Evolutionary conservation across 2,888 invertebrate species (phyloP), one percentile per base, ranked within the genome.

Genomic region (Coelinius sp.): DNA sequence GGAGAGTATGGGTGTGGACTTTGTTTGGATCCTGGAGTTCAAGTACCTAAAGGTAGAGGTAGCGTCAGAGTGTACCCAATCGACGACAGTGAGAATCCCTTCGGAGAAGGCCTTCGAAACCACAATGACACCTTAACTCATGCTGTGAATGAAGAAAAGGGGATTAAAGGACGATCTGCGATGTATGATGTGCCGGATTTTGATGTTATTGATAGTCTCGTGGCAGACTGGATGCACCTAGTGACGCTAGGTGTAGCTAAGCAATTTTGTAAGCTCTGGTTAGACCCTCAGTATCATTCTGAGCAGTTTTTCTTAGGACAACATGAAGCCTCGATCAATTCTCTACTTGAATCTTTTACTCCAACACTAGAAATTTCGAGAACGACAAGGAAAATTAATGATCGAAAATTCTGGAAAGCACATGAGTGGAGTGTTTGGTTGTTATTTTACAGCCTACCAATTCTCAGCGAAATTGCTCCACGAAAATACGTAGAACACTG

Each of bases 311-410:
- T 22, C 6, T 22, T 20, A 4, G 10, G 10, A 1, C 20, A 38
- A 38, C 38, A 38, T 38, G 38, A 38, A 38, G 10, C 5, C 10
- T 10, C 10, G 5, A 38, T 65, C 17, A 44, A 38, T n/a, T 49
- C 62, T 22, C 49, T 38, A 49, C 41, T 59, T 10, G 62, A 67
- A 17, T 46, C 64, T 68, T 44, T 38, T 12, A 12, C n/a, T n/a
- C n/a, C n/a, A n/a, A n/a, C n/a, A n/a, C n/a, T n/a, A n/a, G 64
- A 59, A 20, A 31, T 49, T 64, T 72, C 20, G 68, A 69, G 69
- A 74, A 73, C 68, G 46, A 71, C n/a, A 20, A 70, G n/a, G n/a
- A 49, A 41, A 20, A 70, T 35, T 4, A 67, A 25, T 27, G 38
- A 22, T 12, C 46, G 17, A 38, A 38, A 38, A 38, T 38, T 65